Conservation (phyloP, 1,140 invertebrate species). For the Triops longicaudatus region DNA sequence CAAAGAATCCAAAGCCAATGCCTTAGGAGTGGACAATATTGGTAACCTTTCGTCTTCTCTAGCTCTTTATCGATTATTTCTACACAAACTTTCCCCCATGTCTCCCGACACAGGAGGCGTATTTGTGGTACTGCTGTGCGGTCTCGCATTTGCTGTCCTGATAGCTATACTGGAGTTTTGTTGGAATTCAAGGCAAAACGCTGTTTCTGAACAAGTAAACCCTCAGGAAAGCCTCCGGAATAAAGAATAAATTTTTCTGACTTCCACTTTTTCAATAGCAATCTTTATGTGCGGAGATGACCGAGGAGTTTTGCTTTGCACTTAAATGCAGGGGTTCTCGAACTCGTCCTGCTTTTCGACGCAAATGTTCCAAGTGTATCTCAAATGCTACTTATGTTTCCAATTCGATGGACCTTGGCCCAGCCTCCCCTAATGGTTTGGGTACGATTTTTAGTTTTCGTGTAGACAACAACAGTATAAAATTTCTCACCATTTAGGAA, state of each 20-base stretch:
- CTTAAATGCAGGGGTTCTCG: conserved; percentile 59
- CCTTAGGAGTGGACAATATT: conserved; percentile 81
- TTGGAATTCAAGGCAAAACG: conserved; percentile 64
- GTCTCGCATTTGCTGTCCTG: conserved; percentile 61
- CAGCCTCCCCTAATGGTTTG: conserved; percentile 1
- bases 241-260: conserved; percentile 39
- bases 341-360: conserved; percentile 50
- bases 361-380: conserved; percentile 58
- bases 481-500: conserved; percentile 17
- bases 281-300: conserved; percentile 72
- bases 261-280: conserved; percentile 47
- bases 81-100: background rate
- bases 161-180: conserved; percentile 73
- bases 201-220: conserved; percentile 54
- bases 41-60: conserved; percentile 40
- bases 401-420: conserved; percentile 39
- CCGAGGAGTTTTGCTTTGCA: conserved; percentile 67
- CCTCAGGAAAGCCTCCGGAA: conserved; percentile 35
- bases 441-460: conserved; percentile 27
- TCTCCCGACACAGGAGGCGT: conserved; percentile 58
- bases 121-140: conserved; percentile 78
- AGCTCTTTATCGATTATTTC: background rate
- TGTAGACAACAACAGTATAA: background rate
- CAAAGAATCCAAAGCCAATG: conserved; percentile 63
- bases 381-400: conserved; percentile 44